Evolutionary conservation across 2,113 vertebrate species (phyloP).

Genomic region (western clawed frog (Xenopus tropicalis)): UCB_Xtro_10.0 CM004448.2:12554501-12555000

Average conservation of each 20-base stretch:
- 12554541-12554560: conserved; percentile 65
- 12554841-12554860: conserved; percentile 87
- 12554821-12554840: conserved; percentile 73
- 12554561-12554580: conserved; percentile 64
- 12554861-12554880: conserved; percentile 55
- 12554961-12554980: conserved; percentile 47
- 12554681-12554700: no score
- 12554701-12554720: not conserved
- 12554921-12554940: conserved; percentile 55
- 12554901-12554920: conserved; percentile 59
- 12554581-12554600: conserved; percentile 64
- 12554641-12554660: conserved; percentile 11
- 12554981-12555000: conserved; percentile 64
- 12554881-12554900: conserved; percentile 47
- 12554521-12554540: conserved; percentile 45
- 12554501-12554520: not conserved
- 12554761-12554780: not conserved
- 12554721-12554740: not conserved
- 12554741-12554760: conserved; percentile 14
- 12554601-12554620: conserved; percentile 40
- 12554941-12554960: conserved; percentile 32
- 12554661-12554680: not conserved
- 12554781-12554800: conserved; percentile 20
- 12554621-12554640: not conserved
- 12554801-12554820: conserved; percentile 49